These are phyloP conservation scores for Lasioglossum leucozonium DNA, from an alignment of 2,888 invertebrate species.

Conservation along the genomic window DNA sequence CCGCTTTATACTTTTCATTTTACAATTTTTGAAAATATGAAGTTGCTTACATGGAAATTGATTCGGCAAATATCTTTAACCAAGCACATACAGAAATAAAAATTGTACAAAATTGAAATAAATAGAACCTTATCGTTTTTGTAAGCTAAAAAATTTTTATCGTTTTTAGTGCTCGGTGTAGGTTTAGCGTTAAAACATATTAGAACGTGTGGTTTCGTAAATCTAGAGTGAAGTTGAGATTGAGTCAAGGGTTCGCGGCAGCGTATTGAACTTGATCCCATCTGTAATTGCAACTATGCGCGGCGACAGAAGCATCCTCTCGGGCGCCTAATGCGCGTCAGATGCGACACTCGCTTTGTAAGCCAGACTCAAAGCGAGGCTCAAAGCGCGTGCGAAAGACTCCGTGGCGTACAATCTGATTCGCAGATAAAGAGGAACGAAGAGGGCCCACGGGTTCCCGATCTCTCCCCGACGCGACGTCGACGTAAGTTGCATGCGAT, in stretches of 20 bases:
- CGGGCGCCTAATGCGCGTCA: not conserved
- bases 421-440: constrained; percentile 22
- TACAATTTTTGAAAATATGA: no score
- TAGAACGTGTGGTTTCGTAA: no score
- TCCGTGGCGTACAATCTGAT: constrained; percentile 18
- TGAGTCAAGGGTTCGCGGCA: not conserved
- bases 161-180: no score
- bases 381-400: not conserved
- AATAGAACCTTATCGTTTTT: no score
- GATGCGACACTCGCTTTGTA: not conserved
- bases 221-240: not conserved
- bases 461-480: constrained; percentile 12
- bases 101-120: no score
- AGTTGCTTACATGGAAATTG: no score
- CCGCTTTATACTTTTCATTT: no score
- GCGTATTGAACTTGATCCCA: not conserved
- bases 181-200: no score
- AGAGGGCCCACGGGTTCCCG: not conserved
- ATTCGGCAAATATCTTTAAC: no score
- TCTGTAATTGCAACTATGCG: not conserved
- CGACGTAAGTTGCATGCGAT: constrained; percentile 35
- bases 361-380: not conserved
- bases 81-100: no score
- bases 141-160: no score
- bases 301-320: not conserved